These are phyloP conservation scores for Nymphalis io DNA, from an alignment of 1,140 invertebrate species.

Conservation along the genomic window DNA sequence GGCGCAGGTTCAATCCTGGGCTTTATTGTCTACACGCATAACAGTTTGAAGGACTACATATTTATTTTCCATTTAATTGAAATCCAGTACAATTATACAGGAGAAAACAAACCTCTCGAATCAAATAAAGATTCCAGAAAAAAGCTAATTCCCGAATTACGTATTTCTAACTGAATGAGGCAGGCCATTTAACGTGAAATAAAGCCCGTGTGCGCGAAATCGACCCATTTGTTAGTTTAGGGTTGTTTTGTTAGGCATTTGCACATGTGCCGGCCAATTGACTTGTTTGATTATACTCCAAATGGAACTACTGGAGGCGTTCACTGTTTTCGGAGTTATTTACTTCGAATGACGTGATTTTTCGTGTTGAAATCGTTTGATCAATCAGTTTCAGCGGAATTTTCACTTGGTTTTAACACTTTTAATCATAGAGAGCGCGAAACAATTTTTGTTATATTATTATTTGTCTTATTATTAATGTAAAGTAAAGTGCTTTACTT, in stretches of 20 bases:
- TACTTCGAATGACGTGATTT: conserved; percentile 6
- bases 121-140: conserved; percentile 5
- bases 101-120: conserved; percentile 3
- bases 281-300: conserved; percentile 38
- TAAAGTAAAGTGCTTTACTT: no score
- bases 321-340: conserved; percentile 8
- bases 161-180: conserved; percentile 13
- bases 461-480: no score
- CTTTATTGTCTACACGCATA: no score
- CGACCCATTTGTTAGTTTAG: conserved; percentile 47
- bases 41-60: no score
- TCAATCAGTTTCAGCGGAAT: not conserved
- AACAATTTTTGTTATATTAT: no score
- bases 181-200: conserved; percentile 38
- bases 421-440: no score
- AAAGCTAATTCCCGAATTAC: conserved; percentile 4
- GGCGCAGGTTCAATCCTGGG: no score
- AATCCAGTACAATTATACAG: no score
- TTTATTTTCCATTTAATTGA: no score
- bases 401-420: no score
- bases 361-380: not conserved
- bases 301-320: conserved; percentile 24
- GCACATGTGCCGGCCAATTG: conserved; percentile 28
- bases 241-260: conserved; percentile 38
- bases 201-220: conserved; percentile 28